These are phyloP conservation scores for Numenius arquata DNA, from an alignment of 2,113 vertebrate species.

Conservation along the genomic window DNA sequence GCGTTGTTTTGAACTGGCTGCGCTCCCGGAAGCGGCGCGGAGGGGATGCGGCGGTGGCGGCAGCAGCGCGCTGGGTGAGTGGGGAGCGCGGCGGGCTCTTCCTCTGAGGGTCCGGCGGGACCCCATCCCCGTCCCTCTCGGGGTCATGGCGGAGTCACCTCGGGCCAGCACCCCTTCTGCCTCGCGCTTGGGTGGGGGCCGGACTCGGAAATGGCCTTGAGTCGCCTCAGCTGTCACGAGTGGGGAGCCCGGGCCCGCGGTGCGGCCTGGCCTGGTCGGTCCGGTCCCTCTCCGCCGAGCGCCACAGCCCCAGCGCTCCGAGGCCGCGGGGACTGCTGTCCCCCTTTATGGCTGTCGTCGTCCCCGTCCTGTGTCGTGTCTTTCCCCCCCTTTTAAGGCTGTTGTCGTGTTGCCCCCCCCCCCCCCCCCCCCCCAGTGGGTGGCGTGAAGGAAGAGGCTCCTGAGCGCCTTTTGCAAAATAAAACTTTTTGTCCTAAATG, in stretches of 20 bases:
- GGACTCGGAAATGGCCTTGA: accelerated
- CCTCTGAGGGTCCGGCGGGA: background rate
- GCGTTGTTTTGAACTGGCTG: background rate
- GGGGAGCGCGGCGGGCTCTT: accelerated
- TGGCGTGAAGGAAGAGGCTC: accelerated
- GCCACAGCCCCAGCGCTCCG: background rate
- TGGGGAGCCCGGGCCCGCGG: no score
- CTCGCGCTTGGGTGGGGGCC: background rate
- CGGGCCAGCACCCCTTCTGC: no score
- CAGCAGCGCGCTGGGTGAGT: background rate
- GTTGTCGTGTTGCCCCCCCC: background rate
- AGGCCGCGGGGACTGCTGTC: background rate
- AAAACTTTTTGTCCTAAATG: accelerated
- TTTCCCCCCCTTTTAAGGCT: background rate
- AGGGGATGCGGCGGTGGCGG: accelerated
- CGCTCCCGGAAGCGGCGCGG: background rate
- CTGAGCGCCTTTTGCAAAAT: accelerated
- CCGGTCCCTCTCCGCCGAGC: background rate
- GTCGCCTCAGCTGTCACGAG: background rate
- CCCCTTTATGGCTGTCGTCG: background rate
- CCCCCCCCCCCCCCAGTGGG: background rate
- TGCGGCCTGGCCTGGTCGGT: background rate
- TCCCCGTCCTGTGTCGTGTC: no score
- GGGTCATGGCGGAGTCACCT: accelerated
- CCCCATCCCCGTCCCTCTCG: no score